Conservation (phyloP, 2,888 invertebrate genomes). For the Liposcelis brunnea region DNA sequence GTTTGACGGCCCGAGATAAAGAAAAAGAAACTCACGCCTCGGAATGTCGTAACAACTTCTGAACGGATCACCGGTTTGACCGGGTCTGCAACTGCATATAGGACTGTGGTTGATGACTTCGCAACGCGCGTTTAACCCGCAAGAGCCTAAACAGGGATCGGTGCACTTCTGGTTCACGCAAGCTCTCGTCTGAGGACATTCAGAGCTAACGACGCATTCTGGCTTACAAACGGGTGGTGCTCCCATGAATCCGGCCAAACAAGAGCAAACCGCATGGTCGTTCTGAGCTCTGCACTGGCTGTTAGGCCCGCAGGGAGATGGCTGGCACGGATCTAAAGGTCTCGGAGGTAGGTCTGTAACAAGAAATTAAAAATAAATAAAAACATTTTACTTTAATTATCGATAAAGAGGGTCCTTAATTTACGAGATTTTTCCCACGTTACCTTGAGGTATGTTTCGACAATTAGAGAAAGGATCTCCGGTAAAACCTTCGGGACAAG, state of each 20-base stretch:
- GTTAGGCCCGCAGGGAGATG: conserved; percentile 29
- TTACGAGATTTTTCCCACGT: neutral
- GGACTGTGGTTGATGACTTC: conserved; percentile 59
- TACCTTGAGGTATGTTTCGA: conserved; percentile 21
- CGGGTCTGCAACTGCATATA: conserved; percentile 37
- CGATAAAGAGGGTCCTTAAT: neutral
- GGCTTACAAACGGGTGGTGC: conserved; percentile 29
- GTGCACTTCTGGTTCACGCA: conserved; percentile 53
- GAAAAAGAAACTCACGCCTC: conserved; percentile 18
- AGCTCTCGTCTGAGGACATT: conserved; percentile 44
- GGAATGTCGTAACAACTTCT: conserved; percentile 27
- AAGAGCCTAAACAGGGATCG: conserved; percentile 59
- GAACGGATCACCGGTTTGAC: conserved; percentile 55
- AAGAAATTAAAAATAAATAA: neutral
- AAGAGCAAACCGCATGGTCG: conserved; percentile 29
- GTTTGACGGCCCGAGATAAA: no score
- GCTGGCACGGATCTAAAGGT: conserved; percentile 24
- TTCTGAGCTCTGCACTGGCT: conserved; percentile 27
- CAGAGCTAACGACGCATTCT: conserved; percentile 48
- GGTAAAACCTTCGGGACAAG: conserved; percentile 25
- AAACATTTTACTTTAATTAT: conserved; percentile 21
- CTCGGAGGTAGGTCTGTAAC: conserved; percentile 11
- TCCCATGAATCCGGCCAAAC: conserved; percentile 28
- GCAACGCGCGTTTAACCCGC: conserved; percentile 56
- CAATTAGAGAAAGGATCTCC: conserved; percentile 31